Percentiles rank a stretch among this genome's conserved stretches.
phyloP scores from a whole-genome alignment of 2,113 vertebrate species.

The Misgurnus anguillicaudatus region DNA sequence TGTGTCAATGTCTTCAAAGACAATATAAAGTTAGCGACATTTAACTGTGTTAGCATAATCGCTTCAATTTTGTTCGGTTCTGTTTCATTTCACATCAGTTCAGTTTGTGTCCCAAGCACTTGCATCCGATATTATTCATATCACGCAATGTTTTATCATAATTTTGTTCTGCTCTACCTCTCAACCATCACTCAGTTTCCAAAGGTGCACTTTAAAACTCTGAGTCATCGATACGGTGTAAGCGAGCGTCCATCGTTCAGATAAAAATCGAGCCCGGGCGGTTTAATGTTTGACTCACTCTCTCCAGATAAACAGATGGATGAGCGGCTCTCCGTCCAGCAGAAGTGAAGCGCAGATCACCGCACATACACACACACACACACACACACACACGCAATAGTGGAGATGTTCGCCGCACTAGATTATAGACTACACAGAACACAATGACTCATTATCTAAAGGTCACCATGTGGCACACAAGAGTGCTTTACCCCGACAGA shows the following conservation, averaged over 20 bases:
- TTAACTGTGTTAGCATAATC: neutral
- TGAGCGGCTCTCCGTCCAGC: neutral
- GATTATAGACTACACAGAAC: conserved; percentile 43
- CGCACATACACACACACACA: neutral
- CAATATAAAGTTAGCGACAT: conserved; percentile 1
- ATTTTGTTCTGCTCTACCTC: neutral
- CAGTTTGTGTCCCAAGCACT: neutral
- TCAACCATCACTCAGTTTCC: neutral
- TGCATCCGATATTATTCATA: neutral
- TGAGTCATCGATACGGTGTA: neutral
- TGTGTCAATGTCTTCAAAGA: neutral
- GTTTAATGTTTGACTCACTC: conserved; percentile 37
- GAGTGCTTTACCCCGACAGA: conserved; percentile 17
- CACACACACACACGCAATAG: conserved; percentile 12
- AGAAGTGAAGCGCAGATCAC: conserved; percentile 15
- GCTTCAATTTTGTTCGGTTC: neutral
- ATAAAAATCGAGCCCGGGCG: neutral
- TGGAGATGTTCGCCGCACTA: neutral
- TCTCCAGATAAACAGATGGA: conserved; percentile 34
- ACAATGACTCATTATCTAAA: conserved; percentile 44
- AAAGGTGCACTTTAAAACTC: conserved; percentile 3
- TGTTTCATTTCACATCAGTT: neutral
- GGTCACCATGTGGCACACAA: conserved; percentile 37
- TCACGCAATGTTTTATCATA: neutral
- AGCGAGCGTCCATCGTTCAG: neutral